Evolutionary conservation across 2,797 vertebrate species (phyloP).

Genomic region (Anomalospiza imberbis): DNA sequence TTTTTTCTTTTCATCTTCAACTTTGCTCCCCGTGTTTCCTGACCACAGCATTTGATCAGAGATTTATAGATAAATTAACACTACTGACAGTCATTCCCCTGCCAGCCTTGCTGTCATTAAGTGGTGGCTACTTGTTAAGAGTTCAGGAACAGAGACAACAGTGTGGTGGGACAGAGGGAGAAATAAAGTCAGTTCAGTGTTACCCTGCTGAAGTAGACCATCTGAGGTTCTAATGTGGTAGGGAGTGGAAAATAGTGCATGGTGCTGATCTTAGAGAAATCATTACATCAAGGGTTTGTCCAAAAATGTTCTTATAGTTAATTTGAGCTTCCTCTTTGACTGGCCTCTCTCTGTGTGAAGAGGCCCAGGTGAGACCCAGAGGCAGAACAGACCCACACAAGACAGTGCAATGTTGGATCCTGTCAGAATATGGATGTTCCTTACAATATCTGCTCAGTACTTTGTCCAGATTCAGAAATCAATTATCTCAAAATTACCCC

Average conservation of each 20-base stretch:
- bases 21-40: constrained; percentile 33
- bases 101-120: constrained; percentile 51
- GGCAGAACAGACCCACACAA: not conserved
- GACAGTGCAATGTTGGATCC: not conserved
- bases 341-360: not conserved
- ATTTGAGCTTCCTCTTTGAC: not conserved
- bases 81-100: not conserved
- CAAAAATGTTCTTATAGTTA: not conserved
- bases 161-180: constrained; percentile 33
- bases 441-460: not conserved
- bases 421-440: not conserved
- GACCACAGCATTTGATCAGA: constrained; percentile 34
- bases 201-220: not conserved
- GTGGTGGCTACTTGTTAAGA: constrained; percentile 13
- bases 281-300: not conserved
- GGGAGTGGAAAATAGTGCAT: not conserved
- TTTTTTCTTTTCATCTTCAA: constrained; percentile 19
- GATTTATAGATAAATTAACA: constrained; percentile 63
- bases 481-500: not conserved
- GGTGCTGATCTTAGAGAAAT: not conserved
- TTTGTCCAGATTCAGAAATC: not conserved
- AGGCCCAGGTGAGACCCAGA: not conserved
- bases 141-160: constrained; percentile 32
- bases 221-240: not conserved
- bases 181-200: not conserved